Conservation (phyloP, 1,140 invertebrate species). For the Protaetia brevitarsis region DNA sequence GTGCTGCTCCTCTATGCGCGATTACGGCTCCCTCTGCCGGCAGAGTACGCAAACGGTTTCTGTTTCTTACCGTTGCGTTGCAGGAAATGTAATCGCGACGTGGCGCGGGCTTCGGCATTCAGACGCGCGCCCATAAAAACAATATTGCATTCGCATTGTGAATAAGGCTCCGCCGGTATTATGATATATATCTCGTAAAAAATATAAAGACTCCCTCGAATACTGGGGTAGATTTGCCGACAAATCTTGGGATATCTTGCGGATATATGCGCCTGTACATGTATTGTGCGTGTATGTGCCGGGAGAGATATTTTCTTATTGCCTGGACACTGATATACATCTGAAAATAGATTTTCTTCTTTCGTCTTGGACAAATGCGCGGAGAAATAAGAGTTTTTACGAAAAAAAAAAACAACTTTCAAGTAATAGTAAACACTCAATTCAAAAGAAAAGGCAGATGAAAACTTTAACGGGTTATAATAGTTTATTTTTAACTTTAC, state of each 20-base stretch:
- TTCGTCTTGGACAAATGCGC: no score
- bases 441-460: no score
- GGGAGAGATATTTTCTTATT: conserved; percentile 16
- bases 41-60: conserved; percentile 1
- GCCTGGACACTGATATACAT: conserved; percentile 19
- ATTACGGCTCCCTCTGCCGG: conserved; percentile 9
- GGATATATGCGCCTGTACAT: conserved; percentile 6
- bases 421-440: no score
- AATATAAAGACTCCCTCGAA: conserved; percentile 27
- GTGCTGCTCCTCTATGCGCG: not conserved
- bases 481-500: no score
- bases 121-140: conserved; percentile 27
- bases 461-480: no score
- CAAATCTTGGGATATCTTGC: conserved; percentile 27
- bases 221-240: conserved; percentile 27
- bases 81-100: conserved; percentile 23
- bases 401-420: conserved; percentile 13
- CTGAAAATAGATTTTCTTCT: conserved; percentile 8
- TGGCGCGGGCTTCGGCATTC: conserved; percentile 6
- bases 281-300: conserved; percentile 2
- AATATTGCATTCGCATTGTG: conserved; percentile 33
- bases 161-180: conserved; percentile 17
- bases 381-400: not conserved
- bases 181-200: conserved; percentile 32
- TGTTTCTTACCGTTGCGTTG: conserved; percentile 13